Conservation (phyloP, 92 coral and sea anemone species). For the Meandrina meandrites region DNA sequence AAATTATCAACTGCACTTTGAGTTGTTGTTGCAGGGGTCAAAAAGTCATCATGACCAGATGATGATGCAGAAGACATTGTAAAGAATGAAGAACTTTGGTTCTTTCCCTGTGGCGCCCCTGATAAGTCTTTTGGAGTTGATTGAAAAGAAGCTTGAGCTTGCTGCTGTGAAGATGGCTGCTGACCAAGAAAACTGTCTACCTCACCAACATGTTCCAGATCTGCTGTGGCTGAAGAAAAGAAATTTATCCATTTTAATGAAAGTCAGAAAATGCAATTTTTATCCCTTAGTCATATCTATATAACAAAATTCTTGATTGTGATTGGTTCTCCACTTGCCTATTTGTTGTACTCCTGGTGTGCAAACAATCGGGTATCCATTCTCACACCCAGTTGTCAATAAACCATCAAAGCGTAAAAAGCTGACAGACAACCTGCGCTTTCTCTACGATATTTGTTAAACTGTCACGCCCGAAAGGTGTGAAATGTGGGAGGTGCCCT, state of each 20-base stretch:
- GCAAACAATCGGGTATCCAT: no score
- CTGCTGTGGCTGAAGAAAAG: slow-evolving; percentile 2
- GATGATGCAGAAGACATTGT: slow-evolving; percentile 31
- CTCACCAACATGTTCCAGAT: slow-evolving; percentile 67
- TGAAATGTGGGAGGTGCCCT: no score
- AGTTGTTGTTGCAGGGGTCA: slow-evolving; percentile 36
- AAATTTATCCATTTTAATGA: background rate
- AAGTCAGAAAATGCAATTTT: background rate
- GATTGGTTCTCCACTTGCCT: no score
- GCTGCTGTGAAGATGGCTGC: slow-evolving; percentile 61
- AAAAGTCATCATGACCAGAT: slow-evolving; percentile 57
- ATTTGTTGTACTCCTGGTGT: no score
- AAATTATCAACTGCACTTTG: slow-evolving; percentile 26
- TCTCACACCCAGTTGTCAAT: no score
- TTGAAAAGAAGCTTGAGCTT: slow-evolving; percentile 53
- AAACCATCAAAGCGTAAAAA: no score
- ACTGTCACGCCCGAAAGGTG: no score
- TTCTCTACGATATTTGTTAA: no score
- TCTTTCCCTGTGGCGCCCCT: slow-evolving; percentile 10
- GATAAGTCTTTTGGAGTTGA: slow-evolving; percentile 26
- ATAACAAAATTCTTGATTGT: no score
- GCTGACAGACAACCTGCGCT: no score
- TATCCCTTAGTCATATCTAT: background rate
- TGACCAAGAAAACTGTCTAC: slow-evolving; percentile 77
- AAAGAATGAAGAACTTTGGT: slow-evolving; percentile 35